Evolutionary conservation across 2,797 vertebrate species (phyloP).

Genomic region (Morus bassanus): DNA sequence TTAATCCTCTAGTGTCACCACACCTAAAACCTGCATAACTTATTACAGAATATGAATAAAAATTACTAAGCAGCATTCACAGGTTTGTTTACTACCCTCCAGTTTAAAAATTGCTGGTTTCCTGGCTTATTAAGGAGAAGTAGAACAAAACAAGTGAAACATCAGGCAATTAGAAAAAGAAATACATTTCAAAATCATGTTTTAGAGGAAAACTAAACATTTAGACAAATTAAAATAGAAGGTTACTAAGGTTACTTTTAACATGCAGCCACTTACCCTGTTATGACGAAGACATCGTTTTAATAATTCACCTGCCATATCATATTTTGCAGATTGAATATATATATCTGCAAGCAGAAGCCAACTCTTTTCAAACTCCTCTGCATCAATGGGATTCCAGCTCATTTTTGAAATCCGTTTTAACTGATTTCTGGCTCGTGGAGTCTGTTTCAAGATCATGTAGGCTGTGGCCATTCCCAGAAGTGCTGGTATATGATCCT

Average conservation of each 20-base stretch:
- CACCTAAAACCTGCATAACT: background rate
- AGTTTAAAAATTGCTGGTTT: background rate
- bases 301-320: slow-evolving; percentile 91
- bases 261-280: slow-evolving; percentile 76
- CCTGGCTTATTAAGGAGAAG: background rate
- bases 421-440: slow-evolving; percentile 92
- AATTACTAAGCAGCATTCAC: background rate
- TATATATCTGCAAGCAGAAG: slow-evolving; percentile 96
- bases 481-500: slow-evolving; percentile 92
- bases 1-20: background rate
- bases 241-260: background rate
- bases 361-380: slow-evolving; percentile 99
- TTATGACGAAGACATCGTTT: slow-evolving; percentile 92
- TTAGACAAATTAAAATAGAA: background rate
- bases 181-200: background rate
- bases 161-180: background rate
- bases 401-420: slow-evolving; percentile 96
- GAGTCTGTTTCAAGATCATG: slow-evolving; percentile 97
- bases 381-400: slow-evolving; percentile 93
- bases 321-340: slow-evolving; percentile 95
- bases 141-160: background rate
- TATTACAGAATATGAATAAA: background rate
- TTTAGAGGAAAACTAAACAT: background rate
- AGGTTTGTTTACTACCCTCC: background rate
- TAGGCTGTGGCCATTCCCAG: slow-evolving; percentile 95